Conservation (phyloP, 2,797 vertebrate genomes). For the Smutsia temminckii region DNA sequence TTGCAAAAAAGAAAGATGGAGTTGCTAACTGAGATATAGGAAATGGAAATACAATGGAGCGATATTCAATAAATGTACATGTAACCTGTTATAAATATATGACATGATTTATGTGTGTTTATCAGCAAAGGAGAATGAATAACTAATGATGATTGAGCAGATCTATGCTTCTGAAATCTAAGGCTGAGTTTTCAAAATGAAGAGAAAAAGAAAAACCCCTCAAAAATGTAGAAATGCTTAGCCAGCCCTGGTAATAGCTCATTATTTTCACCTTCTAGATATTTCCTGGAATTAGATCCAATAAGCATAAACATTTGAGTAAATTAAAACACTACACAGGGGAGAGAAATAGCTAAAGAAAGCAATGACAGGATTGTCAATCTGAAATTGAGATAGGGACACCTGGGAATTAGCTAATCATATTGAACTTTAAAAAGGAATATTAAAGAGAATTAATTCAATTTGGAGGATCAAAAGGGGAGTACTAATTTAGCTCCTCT, state of each 20-base stretch:
- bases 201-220: background rate
- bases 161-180: background rate
- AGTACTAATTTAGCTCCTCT: background rate
- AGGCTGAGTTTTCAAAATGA: slow-evolving; percentile 26
- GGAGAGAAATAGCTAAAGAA: background rate
- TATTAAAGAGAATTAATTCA: slow-evolving; percentile 28
- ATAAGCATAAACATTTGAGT: slow-evolving; percentile 20
- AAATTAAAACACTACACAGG: background rate
- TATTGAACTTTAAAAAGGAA: background rate
- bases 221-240: background rate
- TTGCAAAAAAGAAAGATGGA: background rate
- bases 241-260: background rate
- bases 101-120: background rate
- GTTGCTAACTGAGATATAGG: background rate
- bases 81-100: background rate
- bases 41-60: slow-evolving; percentile 15
- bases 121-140: background rate
- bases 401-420: background rate
- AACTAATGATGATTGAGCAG: background rate
- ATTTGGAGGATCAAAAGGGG: background rate
- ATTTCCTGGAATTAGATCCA: slow-evolving; percentile 5
- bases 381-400: background rate
- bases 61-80: background rate
- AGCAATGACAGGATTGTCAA: background rate
- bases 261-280: background rate